Evolutionary conservation across 2,113 vertebrate genomes (phyloP).

Genomic region (Hemiprocne comata): DNA sequence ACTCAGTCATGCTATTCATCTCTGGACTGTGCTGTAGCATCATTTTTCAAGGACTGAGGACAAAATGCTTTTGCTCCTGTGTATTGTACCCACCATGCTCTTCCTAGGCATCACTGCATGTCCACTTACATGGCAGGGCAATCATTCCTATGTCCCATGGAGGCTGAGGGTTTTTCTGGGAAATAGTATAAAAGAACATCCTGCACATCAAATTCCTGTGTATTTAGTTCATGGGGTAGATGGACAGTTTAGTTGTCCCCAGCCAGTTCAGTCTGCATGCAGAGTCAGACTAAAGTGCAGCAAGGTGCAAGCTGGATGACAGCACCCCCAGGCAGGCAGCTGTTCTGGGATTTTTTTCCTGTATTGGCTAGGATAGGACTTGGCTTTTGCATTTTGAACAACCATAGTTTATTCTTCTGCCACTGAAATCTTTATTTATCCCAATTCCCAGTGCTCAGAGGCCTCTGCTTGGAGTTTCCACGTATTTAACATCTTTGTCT

Average conservation of each 20-base stretch:
- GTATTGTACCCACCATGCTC: background rate
- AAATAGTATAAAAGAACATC: background rate
- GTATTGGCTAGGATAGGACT: background rate
- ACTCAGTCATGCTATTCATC: background rate
- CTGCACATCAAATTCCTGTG: background rate
- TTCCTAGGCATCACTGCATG: background rate
- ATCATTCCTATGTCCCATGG: background rate
- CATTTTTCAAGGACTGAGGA: background rate
- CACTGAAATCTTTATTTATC: background rate
- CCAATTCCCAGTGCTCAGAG: rapidly evolving
- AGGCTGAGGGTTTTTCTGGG: background rate
- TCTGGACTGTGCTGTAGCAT: background rate
- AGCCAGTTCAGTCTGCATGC: background rate
- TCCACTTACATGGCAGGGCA: background rate
- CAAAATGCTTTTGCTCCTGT: background rate
- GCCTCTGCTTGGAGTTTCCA: background rate
- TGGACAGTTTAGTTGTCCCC: background rate
- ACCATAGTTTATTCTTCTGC: background rate
- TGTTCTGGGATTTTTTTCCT: background rate
- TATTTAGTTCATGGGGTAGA: background rate
- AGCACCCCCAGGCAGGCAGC: background rate
- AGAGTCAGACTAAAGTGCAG: background rate
- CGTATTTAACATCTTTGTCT: background rate
- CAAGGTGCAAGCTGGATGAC: background rate
- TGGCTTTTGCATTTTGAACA: background rate